Evolutionary conservation across 2,797 vertebrate species (phyloP).

Genomic region (Nyctibius grandis): DNA sequence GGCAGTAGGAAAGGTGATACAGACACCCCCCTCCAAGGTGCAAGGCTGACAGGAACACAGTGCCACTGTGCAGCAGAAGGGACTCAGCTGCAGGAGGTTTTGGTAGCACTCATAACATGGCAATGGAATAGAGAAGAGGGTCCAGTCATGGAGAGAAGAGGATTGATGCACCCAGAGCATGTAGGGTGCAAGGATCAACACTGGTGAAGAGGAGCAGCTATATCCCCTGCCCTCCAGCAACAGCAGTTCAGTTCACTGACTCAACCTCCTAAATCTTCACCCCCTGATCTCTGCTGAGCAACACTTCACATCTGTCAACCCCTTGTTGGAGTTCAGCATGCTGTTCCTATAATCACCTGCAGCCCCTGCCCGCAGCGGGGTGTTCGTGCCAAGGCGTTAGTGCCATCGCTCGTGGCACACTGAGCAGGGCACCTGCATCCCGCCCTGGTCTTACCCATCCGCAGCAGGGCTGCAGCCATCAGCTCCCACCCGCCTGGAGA

Average conservation of each 20-base stretch:
- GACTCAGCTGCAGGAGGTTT: not conserved
- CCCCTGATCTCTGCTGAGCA: rapidly evolving
- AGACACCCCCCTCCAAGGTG: not conserved
- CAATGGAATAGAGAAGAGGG: not conserved
- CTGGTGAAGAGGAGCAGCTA: not conserved
- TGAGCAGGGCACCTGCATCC: not conserved
- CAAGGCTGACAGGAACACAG: not conserved
- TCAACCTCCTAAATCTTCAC: not conserved
- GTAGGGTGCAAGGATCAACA: not conserved
- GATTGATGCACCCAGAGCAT: rapidly evolving
- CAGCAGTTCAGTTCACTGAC: not conserved
- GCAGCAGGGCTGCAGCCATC: not conserved
- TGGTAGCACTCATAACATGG: not conserved
- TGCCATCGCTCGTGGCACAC: rapidly evolving
- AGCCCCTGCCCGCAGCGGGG: rapidly evolving
- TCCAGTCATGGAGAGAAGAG: rapidly evolving
- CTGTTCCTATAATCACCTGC: rapidly evolving
- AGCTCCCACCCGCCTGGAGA: not conserved
- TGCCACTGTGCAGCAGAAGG: not conserved
- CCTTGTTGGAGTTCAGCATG: not conserved
- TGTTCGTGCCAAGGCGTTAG: rapidly evolving
- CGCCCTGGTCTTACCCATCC: not conserved
- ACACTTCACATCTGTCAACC: not conserved
- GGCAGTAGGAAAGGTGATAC: not conserved
- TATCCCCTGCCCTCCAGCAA: not conserved